phyloP scores from a whole-genome alignment of 2,888 invertebrate genomes.

The Troilus luridus region DNA sequence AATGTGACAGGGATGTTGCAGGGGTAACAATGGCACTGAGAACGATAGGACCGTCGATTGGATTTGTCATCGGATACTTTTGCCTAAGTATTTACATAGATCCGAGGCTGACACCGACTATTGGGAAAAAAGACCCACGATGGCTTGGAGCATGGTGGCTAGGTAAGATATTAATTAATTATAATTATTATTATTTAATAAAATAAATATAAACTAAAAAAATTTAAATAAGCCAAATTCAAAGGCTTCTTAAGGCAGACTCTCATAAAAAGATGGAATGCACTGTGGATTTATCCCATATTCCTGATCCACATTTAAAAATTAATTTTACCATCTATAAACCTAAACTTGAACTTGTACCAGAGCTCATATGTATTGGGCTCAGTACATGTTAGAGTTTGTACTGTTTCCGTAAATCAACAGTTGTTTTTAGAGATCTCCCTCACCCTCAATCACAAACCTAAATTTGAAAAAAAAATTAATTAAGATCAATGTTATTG shows the following conservation, averaged over 20 bases:
- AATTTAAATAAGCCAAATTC: background rate
- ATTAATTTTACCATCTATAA: no score
- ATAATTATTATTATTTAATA: background rate
- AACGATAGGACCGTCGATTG: constrained; percentile 74
- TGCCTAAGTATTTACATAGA: constrained; percentile 75
- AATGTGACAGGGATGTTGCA: constrained; percentile 66
- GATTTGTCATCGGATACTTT: constrained; percentile 73
- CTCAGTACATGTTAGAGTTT: no score
- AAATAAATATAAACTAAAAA: background rate
- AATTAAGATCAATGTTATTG: no score
- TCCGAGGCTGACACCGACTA: constrained; percentile 74
- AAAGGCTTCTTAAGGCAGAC: background rate
- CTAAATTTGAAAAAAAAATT: no score
- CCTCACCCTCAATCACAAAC: no score
- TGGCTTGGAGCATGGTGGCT: constrained; percentile 86
- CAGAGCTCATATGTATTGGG: no score
- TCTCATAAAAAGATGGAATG: no score
- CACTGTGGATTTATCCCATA: no score
- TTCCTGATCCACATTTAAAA: no score
- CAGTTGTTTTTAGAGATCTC: no score
- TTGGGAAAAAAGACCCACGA: constrained; percentile 75
- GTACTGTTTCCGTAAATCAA: no score
- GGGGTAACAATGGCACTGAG: constrained; percentile 72
- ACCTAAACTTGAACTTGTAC: no score
- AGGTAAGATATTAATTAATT: constrained; percentile 68